phyloP scores from a whole-genome alignment of 2,113 vertebrate genomes.

The Jaculus jaculus region DNA sequence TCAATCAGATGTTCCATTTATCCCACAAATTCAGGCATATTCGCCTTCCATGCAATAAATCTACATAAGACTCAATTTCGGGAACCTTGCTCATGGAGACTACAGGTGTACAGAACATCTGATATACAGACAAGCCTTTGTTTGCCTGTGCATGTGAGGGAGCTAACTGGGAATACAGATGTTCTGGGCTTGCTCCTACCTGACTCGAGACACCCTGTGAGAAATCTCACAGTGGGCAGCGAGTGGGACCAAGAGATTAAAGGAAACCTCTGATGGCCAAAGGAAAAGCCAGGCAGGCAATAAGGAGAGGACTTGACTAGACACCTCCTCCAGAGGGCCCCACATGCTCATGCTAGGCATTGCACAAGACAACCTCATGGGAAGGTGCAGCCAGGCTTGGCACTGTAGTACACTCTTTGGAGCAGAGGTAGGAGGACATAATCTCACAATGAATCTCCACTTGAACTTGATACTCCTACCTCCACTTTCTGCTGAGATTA shows the following conservation, averaged over 20 bases:
- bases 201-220: background rate
- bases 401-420: too few species aligned
- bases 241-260: background rate
- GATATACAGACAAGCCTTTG: background rate
- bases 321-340: background rate
- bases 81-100: background rate
- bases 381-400: fast-evolving
- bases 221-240: background rate
- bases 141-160: background rate
- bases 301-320: fast-evolving
- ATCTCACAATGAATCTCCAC: background rate
- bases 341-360: background rate
- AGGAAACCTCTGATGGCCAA: background rate
- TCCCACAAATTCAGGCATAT: constrained; percentile 13
- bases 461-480: too few species aligned
- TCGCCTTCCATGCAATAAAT: background rate
- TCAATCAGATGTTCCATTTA: background rate
- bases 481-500: too few species aligned
- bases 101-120: background rate
- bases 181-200: background rate
- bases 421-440: background rate
- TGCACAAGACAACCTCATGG: fast-evolving
- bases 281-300: background rate
- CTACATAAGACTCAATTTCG: background rate
- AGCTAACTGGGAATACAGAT: background rate